Base-by-base conservation (phyloP, 35 echinoderm and acorn worm species). In the Patiria miniata region DNA sequence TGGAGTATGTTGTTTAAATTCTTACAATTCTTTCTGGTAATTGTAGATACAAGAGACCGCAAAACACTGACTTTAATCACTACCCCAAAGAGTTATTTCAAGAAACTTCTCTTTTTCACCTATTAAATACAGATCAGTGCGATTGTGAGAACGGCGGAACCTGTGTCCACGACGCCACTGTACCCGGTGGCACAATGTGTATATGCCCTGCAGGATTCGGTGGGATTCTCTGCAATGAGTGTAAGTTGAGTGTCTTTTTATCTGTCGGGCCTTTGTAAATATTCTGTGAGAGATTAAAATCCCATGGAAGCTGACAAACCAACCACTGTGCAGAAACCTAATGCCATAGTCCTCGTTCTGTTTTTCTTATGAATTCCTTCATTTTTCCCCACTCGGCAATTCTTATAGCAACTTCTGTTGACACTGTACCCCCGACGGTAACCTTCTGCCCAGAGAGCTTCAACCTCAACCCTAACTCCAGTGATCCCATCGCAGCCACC, bases 401-500 rank as follows among this genome's bases (percentile, higher is more conserved):
- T 7, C 44, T 38, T 56, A 30, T 19, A 78, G 61, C 61, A 50
- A 38, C 52, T 68, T 34, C 77, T 61, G 83, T 40, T 17, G 90
- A 92, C 36, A 76, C 44, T 23, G 61, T 56, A 22, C 39, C 58
- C n/a, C 90, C 90, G 15, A 40, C 86, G 7, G 15, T 92, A 14
- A 44, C 56, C 8, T 81, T 34, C 28, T 92, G 90, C 37, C 90
- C 90, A 19, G 51, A 37, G 0, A 44, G 86, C 53, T 47, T 47
- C 42, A 47, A 4, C 21, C 39, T 76, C 28, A 29, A 36, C 52
- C 78, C 76, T 47, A 32, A 5, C 44, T 85, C 84, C 1, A 53
- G 73, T 8, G 53, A 87, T 30, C 77, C 86, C 19, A 86, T 89
- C 5, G 14, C 65, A 3, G 86, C 88, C 40, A 89, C 91, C 1